Conservation (phyloP, 2,797 vertebrate genomes). For the Eupleurogrammus muticus region DNA sequence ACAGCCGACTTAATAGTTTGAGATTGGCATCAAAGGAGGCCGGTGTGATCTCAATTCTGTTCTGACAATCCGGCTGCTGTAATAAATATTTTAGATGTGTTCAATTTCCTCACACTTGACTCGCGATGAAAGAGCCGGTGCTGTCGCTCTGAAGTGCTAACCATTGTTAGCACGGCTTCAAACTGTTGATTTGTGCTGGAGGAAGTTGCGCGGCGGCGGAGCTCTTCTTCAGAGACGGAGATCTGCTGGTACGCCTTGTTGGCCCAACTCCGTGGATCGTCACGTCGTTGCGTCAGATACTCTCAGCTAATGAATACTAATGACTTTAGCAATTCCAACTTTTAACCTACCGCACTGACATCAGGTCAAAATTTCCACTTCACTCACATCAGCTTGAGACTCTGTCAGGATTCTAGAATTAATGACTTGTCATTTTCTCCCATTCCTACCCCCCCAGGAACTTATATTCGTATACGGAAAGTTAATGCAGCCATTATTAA, state of each 20-base stretch:
- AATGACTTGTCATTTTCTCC: neutral
- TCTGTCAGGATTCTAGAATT: neutral
- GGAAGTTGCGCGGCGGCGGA: neutral
- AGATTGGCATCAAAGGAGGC: slow-evolving; percentile 66
- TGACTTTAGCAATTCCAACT: neutral
- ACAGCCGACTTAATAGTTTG: slow-evolving; percentile 61
- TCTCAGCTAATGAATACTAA: neutral
- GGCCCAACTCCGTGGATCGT: neutral
- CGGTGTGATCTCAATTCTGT: slow-evolving; percentile 58
- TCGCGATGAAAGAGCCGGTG: slow-evolving; percentile 31
- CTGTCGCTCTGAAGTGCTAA: slow-evolving; percentile 1
- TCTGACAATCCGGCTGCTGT: slow-evolving; percentile 51
- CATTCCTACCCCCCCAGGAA: neutral
- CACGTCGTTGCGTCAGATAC: neutral
- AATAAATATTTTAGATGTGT: slow-evolving; percentile 68
- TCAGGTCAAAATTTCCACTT: neutral
- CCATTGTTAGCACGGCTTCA: neutral
- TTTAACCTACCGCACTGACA: neutral
- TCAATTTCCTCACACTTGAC: slow-evolving; percentile 40
- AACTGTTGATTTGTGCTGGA: neutral
- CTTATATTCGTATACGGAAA: neutral
- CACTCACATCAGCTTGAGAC: neutral
- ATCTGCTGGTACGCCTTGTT: neutral
- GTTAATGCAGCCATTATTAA: neutral
- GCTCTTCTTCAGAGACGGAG: neutral